Evolutionary conservation across 2,797 vertebrate genomes (phyloP).

Genomic region (Acipenser ruthenus): DNA sequence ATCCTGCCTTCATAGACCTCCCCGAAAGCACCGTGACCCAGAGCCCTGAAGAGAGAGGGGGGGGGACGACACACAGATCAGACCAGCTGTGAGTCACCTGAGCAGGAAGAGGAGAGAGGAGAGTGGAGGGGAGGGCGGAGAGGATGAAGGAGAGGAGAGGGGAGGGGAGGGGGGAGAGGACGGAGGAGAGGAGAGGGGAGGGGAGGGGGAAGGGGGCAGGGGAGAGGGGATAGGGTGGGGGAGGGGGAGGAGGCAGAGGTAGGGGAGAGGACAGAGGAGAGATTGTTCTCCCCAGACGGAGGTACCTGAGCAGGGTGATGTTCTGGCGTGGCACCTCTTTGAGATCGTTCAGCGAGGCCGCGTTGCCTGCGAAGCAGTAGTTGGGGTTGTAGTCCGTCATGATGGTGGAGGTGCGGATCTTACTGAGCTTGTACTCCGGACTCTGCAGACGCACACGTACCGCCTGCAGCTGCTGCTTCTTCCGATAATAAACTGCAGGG

Average conservation of each 20-base stretch:
- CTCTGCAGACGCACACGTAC: constrained; percentile 69
- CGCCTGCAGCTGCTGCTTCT: constrained; percentile 73
- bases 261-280: not conserved
- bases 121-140: no score
- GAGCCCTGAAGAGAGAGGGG: constrained; percentile 53
- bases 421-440: constrained; percentile 83
- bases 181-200: no score
- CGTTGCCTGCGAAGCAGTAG: constrained; percentile 82
- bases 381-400: constrained; percentile 90
- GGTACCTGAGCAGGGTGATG: constrained; percentile 80
- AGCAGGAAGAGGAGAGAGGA: no score
- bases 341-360: constrained; percentile 64
- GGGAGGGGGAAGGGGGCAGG: no score
- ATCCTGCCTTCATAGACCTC: constrained; percentile 86
- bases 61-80: no score
- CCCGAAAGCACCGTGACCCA: constrained; percentile 84
- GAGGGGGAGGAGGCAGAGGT: no score
- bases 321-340: constrained; percentile 83
- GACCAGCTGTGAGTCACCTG: no score
- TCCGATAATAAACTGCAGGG: constrained; percentile 76
- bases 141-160: no score
- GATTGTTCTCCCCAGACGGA: not conserved
- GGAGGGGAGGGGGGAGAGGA: no score
- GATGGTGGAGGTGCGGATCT: constrained; percentile 81
- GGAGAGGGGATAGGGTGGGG: no score